Conservation (phyloP, 2,113 vertebrate species). For the Holacanthus passer region DNA sequence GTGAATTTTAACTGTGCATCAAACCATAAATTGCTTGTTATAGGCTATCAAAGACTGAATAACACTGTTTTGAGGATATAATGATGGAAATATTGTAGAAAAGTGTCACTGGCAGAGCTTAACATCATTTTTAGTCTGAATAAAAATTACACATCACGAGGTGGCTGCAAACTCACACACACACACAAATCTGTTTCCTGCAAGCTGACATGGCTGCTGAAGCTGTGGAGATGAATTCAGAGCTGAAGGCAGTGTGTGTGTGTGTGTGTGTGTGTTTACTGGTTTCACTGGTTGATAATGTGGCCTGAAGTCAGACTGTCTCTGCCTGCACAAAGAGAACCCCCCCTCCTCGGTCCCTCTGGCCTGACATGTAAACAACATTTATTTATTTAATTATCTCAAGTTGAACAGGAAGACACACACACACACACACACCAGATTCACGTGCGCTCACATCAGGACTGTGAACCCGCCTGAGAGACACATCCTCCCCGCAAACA, state of each 20-base stretch:
- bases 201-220: neutral
- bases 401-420: slow-evolving; percentile 34
- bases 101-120: neutral
- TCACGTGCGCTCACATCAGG: slow-evolving; percentile 61
- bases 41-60: neutral
- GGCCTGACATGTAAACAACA: slow-evolving; percentile 72
- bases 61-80: neutral
- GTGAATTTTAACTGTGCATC: neutral
- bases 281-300: neutral
- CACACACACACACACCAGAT: slow-evolving; percentile 34
- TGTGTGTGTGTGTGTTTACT: neutral
- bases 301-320: neutral
- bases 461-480: slow-evolving; percentile 11
- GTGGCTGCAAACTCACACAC: neutral
- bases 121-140: neutral
- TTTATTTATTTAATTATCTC: slow-evolving; percentile 57
- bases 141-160: neutral
- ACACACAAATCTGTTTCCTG: neutral
- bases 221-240: neutral
- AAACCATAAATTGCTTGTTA: neutral
- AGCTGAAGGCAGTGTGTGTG: slow-evolving; percentile 20
- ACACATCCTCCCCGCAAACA: slow-evolving; percentile 22
- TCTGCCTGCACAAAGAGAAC: slow-evolving; percentile 47
- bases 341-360: neutral
- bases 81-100: neutral